Evolutionary conservation across 2,888 invertebrate genomes (phyloP), one percentile per base, ranked within the genome.

Genomic region (Herminia tarsipennalis): DNA sequence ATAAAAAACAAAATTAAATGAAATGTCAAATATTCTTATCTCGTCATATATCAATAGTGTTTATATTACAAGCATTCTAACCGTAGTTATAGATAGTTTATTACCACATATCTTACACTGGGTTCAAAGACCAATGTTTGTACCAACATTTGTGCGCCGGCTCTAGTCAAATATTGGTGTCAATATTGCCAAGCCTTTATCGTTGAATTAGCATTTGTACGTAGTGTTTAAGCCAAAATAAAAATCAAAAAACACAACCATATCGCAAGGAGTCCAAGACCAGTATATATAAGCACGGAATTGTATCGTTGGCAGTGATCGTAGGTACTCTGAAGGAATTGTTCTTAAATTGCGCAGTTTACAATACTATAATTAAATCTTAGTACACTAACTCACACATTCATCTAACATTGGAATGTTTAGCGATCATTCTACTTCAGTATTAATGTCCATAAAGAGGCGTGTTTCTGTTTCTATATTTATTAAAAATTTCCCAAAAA

Each of bases 241-340:
- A 35, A 25, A 3, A 29, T 5, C 38, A 49, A 30, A 44, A 25
- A 52, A 56, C 22, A 44, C 48, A 58, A 58, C 29, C 36, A 59
- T 25, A 42, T 40, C 39, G 24, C 36, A 66, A 68, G 70, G 73
- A 76, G 78, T 76, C 53, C 78, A 77, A 78, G 78, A 70, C 76
- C 76, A 25, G 29, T 43, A 34, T 30, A 34, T 29, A 42, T 35
- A 41, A 42, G 49, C 55, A 56, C 43, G 38, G 22, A 45, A 21
- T 50, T 46, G 37, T 40, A 45, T 37, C 10, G 16, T 16, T 63
- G 70, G 66, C 68, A 71, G 70, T 66, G 72, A 40, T 53, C 5
- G 20, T 40, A 18, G 17, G 13, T 29, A n/a, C n/a, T n/a, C n/a
- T n/a, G n/a, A n/a, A n/a, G n/a, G n/a, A n/a, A n/a, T n/a, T n/a